Evolutionary conservation across 2,888 invertebrate genomes (phyloP).

Genomic region (Hypercompe scribonia): DNA sequence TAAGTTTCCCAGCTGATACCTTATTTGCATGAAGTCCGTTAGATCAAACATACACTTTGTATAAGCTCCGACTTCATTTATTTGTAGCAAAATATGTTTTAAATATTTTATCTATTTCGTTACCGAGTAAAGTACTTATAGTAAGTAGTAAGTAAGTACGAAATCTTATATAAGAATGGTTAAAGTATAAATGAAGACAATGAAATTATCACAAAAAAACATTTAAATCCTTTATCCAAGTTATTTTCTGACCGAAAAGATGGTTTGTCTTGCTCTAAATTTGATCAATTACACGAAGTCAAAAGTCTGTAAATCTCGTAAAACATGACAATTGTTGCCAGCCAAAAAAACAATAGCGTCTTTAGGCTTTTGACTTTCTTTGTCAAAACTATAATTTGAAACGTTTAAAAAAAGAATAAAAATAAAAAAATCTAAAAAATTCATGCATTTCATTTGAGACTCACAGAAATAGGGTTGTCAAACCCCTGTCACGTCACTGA

Average conservation of each 20-base stretch:
- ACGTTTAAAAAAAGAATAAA: slow-evolving; percentile 35
- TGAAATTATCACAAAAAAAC: not conserved
- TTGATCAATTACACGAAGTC: slow-evolving; percentile 1
- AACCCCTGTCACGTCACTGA: slow-evolving; percentile 58
- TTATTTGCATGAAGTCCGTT: slow-evolving; percentile 1
- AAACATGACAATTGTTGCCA: slow-evolving; percentile 50
- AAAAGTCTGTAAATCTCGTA: slow-evolving; percentile 35
- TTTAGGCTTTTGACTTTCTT: slow-evolving; percentile 47
- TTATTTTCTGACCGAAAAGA: not conserved
- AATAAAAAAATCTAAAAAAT: slow-evolving; percentile 27
- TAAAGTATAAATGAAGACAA: not conserved
- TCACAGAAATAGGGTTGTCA: slow-evolving; percentile 66
- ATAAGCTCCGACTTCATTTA: not conserved
- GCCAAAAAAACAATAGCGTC: slow-evolving; percentile 43
- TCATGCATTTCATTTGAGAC: slow-evolving; percentile 44
- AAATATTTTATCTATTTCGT: not conserved
- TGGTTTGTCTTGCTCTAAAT: not conserved
- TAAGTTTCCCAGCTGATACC: not conserved
- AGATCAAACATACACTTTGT: not conserved
- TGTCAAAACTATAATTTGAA: slow-evolving; percentile 49
- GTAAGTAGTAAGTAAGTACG: too few relatives aligned
- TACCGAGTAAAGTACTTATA: not conserved
- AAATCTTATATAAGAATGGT: not conserved
- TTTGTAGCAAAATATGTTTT: not conserved
- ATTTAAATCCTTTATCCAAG: not conserved